Evolutionary conservation across 2,888 invertebrate genomes (phyloP).

Genomic region (Tetranychus piercei): DNA sequence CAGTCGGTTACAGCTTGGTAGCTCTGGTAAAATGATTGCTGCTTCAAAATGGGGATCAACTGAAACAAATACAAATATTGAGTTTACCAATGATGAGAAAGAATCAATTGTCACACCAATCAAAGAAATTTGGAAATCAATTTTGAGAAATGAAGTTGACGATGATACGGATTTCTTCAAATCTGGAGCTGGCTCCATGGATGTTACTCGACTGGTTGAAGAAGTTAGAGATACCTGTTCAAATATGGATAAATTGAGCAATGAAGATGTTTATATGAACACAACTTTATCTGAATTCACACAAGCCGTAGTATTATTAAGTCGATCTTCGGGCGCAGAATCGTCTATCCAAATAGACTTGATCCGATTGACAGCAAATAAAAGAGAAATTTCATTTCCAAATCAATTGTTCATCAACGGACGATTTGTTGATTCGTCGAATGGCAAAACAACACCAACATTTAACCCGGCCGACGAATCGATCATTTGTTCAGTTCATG

Average conservation of each 20-base stretch:
- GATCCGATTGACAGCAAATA: slow-evolving; percentile 48
- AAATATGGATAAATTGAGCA: slow-evolving; percentile 50
- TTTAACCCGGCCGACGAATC: slow-evolving; percentile 72
- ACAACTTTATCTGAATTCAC: slow-evolving; percentile 68
- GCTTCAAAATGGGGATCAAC: slow-evolving; percentile 54
- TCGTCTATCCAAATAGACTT: slow-evolving; percentile 34
- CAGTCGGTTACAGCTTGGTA: slow-evolving; percentile 49
- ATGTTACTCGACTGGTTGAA: slow-evolving; percentile 78
- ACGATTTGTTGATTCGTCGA: slow-evolving; percentile 56
- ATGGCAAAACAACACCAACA: slow-evolving; percentile 42
- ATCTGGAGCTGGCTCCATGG: slow-evolving; percentile 93
- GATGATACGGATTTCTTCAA: slow-evolving; percentile 75
- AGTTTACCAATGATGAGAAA: slow-evolving; percentile 54
- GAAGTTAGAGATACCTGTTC: slow-evolving; percentile 56
- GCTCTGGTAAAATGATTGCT: slow-evolving; percentile 54
- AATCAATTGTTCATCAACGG: slow-evolving; percentile 81
- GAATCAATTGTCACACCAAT: slow-evolving; percentile 43
- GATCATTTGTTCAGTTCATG: slow-evolving; percentile 40
- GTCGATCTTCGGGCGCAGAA: slow-evolving; percentile 42
- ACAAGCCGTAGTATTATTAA: slow-evolving; percentile 44
- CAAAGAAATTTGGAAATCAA: slow-evolving; percentile 59
- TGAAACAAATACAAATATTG: slow-evolving; percentile 39
- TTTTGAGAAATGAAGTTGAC: slow-evolving; percentile 54
- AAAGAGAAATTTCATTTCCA: slow-evolving; percentile 63
- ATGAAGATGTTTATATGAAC: slow-evolving; percentile 80